Evolutionary conservation across 1,140 invertebrate genomes (phyloP), one percentile per base, ranked within the genome.

Genomic region (Drosophila ohnishii): DNA sequence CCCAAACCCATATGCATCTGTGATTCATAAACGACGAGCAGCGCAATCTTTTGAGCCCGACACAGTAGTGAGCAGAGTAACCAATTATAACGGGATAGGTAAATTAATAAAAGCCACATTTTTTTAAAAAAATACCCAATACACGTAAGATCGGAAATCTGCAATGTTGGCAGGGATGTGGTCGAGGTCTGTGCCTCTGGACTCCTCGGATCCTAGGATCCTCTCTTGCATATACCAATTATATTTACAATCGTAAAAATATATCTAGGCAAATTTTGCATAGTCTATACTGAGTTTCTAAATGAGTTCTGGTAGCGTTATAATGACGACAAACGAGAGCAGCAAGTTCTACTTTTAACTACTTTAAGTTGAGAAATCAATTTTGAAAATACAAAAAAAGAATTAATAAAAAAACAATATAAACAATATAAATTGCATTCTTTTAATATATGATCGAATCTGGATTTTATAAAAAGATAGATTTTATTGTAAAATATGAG

Each of bases 11-110:
- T 64, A 80, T 86, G 78, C 78, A 78, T 61, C 83, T 86, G 82
- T 86, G 82, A 86, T 87, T 86, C 83, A 77, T 51, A 65, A 76
- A 60, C 63, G 82, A 82, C 79, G 60, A 86, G 63, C 75, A 87
- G 83, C 82, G 73, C 66, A 75, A 60, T 51, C 62, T 69, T 53
- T 58, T 51, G 44, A 85, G 61, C 75, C 75, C 39, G 51, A 65
- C 53, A 58, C 65, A 74, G 57, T 64, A 88, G 72, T 66, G 53
- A 69, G 66, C 65, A 58, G 50, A 77, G 47, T 35, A 35, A 44
- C 16, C 16, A 28, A 28, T 59, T 57, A 45, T 51, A 55, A 53
- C 59, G 28, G 34, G 59, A 64, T 47, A 58, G 50, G 59, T 47
- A 44, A 45, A 47, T 42, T 48, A n/a, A 75, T 69, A 66, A 75